A percentile compares a stretch with the other conserved stretches of the same genome.
phyloP scores from a whole-genome alignment of 2,888 invertebrate species.

The Phortica okadai region DNA sequence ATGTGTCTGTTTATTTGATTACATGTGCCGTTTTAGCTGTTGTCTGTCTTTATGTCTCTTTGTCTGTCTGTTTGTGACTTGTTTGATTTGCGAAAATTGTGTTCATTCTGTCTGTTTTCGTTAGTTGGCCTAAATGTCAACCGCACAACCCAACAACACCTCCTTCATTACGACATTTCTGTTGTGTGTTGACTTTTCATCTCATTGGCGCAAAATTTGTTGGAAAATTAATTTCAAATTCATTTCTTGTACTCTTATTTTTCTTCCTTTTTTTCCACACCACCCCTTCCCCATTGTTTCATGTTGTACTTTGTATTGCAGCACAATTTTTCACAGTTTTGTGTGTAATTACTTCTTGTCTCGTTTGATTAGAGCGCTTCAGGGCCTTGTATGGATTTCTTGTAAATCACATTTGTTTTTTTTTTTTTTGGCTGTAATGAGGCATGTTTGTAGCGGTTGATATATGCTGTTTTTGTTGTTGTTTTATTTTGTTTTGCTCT shows the following conservation, averaged over 20 bases:
- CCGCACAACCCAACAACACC: not conserved
- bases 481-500: conserved; percentile 34
- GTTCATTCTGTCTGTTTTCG: not conserved
- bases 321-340: not conserved
- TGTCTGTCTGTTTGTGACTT: not conserved
- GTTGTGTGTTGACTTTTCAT: conserved; percentile 44
- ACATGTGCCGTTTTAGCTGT: conserved; percentile 44
- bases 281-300: not conserved
- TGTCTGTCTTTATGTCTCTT: not conserved
- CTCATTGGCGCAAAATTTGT: conserved; percentile 58
- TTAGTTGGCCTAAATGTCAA: not conserved
- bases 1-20: conserved; percentile 56
- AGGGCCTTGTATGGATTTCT: conserved; percentile 5
- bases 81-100: conserved; percentile 24
- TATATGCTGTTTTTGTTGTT: not conserved
- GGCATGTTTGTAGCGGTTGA: not conserved
- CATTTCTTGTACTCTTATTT: conserved; percentile 55
- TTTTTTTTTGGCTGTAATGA: not conserved
- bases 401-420: not conserved
- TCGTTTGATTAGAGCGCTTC: conserved; percentile 22
- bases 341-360: conserved; percentile 5
- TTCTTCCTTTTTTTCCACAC: conserved; percentile 45
- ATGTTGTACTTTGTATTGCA: not conserved
- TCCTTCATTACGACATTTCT: conserved; percentile 11
- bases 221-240: conserved; percentile 66